phyloP scores from a whole-genome alignment of 2,113 vertebrate species.

The Heterotis niloticus region DNA sequence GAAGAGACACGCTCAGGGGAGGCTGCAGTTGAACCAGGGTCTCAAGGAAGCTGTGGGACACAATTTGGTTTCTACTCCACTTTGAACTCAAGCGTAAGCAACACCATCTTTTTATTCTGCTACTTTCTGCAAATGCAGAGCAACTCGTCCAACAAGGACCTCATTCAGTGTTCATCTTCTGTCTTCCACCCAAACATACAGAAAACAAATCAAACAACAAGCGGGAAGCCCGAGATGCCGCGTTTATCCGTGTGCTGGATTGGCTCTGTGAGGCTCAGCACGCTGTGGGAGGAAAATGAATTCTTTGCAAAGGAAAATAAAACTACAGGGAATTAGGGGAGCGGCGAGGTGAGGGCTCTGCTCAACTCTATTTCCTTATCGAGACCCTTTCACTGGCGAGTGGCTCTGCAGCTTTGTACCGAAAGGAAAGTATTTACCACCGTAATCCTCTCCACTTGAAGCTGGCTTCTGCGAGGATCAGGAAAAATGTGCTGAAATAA shows the following conservation, averaged over 20 bases:
- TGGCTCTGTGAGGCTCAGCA: background rate
- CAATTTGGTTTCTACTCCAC: background rate
- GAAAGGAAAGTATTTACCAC: constrained; percentile 50
- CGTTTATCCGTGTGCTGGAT: background rate
- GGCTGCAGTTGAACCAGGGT: no score
- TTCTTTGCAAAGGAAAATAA: constrained; percentile 19
- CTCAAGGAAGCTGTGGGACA: no score
- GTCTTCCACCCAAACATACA: background rate
- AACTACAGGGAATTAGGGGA: constrained; percentile 20
- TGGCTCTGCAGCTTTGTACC: constrained; percentile 53
- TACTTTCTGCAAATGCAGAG: background rate
- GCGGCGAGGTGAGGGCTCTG: constrained; percentile 36
- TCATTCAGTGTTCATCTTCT: background rate
- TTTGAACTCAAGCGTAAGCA: background rate
- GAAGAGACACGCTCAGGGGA: no score
- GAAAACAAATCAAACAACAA: background rate
- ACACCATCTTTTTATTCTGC: background rate
- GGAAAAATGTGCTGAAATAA: constrained; percentile 56
- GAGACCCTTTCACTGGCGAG: constrained; percentile 45
- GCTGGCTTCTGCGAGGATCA: constrained; percentile 54
- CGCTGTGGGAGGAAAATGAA: constrained; percentile 21
- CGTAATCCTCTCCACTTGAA: constrained; percentile 57
- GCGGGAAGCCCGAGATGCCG: background rate
- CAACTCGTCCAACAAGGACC: background rate
- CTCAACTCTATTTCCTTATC: constrained; percentile 50